phyloP scores from a whole-genome alignment of 2,113 vertebrate species.

The Scatophagus argus region DNA sequence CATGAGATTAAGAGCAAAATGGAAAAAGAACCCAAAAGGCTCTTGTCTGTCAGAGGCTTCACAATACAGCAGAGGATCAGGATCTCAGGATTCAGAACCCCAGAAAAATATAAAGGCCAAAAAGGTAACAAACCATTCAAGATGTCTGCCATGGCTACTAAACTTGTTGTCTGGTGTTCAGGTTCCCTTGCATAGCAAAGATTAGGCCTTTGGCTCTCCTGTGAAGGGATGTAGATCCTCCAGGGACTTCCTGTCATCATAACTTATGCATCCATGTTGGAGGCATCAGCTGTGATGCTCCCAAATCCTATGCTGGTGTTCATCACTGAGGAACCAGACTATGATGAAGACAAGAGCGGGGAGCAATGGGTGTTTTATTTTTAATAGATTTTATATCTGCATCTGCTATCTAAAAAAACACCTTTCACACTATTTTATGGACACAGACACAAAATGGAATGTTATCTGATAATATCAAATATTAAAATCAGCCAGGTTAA shows the following conservation, averaged over 20 bases:
- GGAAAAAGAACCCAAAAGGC: background rate
- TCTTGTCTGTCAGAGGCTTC: slow-evolving; percentile 12
- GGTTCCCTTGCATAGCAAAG: slow-evolving; percentile 29
- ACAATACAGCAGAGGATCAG: slow-evolving; percentile 13
- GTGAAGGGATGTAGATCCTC: slow-evolving; percentile 44
- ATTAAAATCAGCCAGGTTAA: background rate
- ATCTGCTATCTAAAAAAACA: too few species aligned
- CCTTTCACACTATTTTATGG: too few species aligned
- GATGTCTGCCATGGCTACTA: slow-evolving; percentile 23
- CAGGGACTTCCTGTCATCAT: slow-evolving; percentile 43
- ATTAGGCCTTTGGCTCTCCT: slow-evolving; percentile 43
- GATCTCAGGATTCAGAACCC: slow-evolving; percentile 10
- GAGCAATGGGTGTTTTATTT: background rate
- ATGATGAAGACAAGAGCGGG: slow-evolving; percentile 24
- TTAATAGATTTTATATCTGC: background rate
- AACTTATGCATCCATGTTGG: slow-evolving; percentile 39
- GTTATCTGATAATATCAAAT: background rate
- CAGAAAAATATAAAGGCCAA: slow-evolving; percentile 26
- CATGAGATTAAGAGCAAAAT: slow-evolving; percentile 8
- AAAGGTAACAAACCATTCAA: slow-evolving; percentile 16
- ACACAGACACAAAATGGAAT: background rate
- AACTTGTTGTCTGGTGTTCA: slow-evolving; percentile 40
- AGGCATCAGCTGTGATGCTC: slow-evolving; percentile 15
- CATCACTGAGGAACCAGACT: slow-evolving; percentile 28
- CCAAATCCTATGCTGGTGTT: slow-evolving; percentile 3